Evolutionary conservation across 1,140 invertebrate genomes (phyloP).

Genomic region (Drosophila virilis): DNA sequence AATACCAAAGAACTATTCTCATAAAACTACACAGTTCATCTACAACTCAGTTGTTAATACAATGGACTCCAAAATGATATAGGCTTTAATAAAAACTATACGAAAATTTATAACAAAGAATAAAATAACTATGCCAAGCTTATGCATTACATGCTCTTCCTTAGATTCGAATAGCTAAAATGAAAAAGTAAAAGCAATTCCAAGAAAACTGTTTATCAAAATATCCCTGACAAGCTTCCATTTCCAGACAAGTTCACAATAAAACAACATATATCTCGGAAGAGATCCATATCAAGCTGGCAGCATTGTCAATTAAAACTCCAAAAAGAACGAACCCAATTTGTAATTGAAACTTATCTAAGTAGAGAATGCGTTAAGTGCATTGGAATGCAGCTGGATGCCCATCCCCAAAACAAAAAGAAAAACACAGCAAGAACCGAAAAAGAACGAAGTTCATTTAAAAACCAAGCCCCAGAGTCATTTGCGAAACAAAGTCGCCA

Average conservation of each 20-base stretch:
- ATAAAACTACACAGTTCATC: conserved; percentile 4
- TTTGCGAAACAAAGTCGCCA: conserved; percentile 54
- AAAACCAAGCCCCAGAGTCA: conserved; percentile 53
- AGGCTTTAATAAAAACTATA: background rate
- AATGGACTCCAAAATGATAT: conserved; percentile 1
- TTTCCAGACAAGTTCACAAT: background rate
- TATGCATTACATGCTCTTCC: too few relatives aligned
- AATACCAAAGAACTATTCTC: conserved; percentile 1
- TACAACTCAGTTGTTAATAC: background rate
- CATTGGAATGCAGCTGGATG: conserved; percentile 62
- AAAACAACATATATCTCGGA: background rate
- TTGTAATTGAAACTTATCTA: conserved; percentile 81
- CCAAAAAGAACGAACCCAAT: conserved; percentile 70
- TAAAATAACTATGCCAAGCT: background rate
- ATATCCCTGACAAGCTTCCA: background rate
- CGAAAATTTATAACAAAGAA: background rate
- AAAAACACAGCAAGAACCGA: background rate
- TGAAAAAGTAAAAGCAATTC: too few relatives aligned
- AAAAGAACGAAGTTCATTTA: conserved; percentile 63
- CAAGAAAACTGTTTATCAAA: background rate
- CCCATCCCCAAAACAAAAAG: conserved; percentile 36
- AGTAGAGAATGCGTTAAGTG: conserved; percentile 74
- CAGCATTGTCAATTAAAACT: conserved; percentile 72
- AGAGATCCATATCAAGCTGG: conserved; percentile 61
- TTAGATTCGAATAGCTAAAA: too few relatives aligned